Percentiles rank a stretch among this genome's conserved stretches.
Conservation (phyloP, 2,888 invertebrate genomes). For the Dascillus cervinus region DNA sequence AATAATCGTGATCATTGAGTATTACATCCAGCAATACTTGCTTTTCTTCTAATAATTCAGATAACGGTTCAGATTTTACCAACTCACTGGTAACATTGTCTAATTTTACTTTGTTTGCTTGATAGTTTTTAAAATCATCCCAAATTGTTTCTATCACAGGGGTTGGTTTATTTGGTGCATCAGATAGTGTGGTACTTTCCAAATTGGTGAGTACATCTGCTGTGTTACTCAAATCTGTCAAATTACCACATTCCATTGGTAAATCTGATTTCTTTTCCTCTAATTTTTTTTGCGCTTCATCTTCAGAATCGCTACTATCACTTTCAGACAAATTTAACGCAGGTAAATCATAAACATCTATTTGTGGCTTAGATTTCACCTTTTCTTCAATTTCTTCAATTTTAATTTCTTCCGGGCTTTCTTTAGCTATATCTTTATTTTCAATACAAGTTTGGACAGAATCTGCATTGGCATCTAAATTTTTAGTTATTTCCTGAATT, state of each 20-base stretch:
- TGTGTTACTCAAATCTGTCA: neutral
- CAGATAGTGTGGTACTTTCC: too few relatives aligned
- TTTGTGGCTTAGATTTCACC: conserved; percentile 41
- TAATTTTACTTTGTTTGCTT: conserved; percentile 58
- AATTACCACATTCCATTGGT: conserved; percentile 3
- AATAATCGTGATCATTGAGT: conserved; percentile 67
- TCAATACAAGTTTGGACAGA: conserved; percentile 24
- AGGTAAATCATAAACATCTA: conserved; percentile 65
- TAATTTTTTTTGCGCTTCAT: conserved; percentile 28
- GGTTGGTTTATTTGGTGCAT: conserved; percentile 50
- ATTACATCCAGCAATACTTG: conserved; percentile 26
- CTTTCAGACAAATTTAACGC: conserved; percentile 79
- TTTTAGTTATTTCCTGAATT: conserved; percentile 14
- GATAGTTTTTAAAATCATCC: conserved; percentile 70
- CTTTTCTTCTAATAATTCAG: neutral
- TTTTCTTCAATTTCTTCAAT: conserved; percentile 21
- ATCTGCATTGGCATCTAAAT: conserved; percentile 2
- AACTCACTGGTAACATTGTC: conserved; percentile 25
- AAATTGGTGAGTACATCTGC: neutral
- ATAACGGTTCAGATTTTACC: conserved; percentile 4
- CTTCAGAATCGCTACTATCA: conserved; percentile 61
- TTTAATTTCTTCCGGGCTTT: conserved; percentile 37
- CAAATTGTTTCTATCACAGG: conserved; percentile 63
- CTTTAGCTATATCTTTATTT: conserved; percentile 30
- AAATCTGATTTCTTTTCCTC: conserved; percentile 8